Conservation (phyloP, 1,140 invertebrate species). For the Leptoteleia sp. region DNA sequence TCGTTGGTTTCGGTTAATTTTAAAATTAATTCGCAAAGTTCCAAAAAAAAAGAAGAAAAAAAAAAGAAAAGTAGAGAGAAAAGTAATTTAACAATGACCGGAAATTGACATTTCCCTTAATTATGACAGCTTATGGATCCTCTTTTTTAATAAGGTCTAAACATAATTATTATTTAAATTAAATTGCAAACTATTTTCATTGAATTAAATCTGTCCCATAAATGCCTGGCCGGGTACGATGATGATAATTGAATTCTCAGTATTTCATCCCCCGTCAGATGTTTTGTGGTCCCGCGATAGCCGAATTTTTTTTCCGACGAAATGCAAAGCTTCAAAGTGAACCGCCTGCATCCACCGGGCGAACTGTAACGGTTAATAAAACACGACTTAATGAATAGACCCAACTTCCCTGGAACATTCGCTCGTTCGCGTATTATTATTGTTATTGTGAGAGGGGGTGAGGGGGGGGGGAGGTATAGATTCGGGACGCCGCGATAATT, state of each 20-base stretch:
- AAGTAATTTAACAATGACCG: too few species aligned
- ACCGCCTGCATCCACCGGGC: constrained; percentile 17
- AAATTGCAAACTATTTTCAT: not conserved
- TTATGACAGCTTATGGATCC: too few species aligned
- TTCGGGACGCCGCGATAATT: not conserved
- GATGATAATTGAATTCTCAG: constrained; percentile 43
- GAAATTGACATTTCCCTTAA: too few species aligned
- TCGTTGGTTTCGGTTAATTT: too few species aligned
- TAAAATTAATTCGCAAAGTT: too few species aligned
- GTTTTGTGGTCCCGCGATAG: constrained; percentile 25
- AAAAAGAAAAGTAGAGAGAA: too few species aligned
- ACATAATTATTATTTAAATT: too few species aligned
- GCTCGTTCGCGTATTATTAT: not conserved
- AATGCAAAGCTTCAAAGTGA: constrained; percentile 40
- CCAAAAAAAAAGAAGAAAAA: too few species aligned
- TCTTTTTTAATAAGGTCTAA: too few species aligned
- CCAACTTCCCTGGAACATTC: not conserved
- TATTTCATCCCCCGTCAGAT: constrained; percentile 38
- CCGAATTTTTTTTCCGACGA: constrained; percentile 30
- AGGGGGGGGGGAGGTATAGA: too few species aligned
- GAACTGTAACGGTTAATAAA: constrained; percentile 36
- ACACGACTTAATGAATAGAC: constrained; percentile 22
- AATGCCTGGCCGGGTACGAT: too few species aligned
- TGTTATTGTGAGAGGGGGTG: not conserved
- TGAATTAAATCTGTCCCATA: constrained; percentile 31